Evolutionary conservation across 2,888 invertebrate species (phyloP), one percentile per base, ranked within the genome.

Genomic region (Trachelus iudaicus): DNA sequence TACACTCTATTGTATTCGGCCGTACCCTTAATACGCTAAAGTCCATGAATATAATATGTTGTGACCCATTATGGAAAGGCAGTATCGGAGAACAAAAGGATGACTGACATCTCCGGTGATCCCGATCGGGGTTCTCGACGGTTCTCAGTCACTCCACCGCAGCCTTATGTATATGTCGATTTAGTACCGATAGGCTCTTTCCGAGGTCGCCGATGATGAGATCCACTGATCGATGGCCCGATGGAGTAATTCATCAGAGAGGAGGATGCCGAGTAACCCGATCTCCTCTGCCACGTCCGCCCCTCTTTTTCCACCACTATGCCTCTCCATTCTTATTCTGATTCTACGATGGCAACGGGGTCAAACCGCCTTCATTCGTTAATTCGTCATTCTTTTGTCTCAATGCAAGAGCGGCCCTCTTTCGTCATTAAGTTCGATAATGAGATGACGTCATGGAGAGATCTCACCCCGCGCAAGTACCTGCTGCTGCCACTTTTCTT

Each of bases 221-320:
- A 87, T 85, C 88, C 88, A 85, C 89, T 88, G 88, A 79, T 81
- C 80, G 84, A 84, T 83, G 81, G 81, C 83, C 84, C 86, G 86
- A 87, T 85, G 85, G 84, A 85, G 87, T 86, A 88, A 88, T 88
- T 88, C 86, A 85, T 85, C 86, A 82, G 81, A 87, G 84, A 84
- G 77, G 87, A 88, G 88, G 89, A 90, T 88, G 91, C 87, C 85
- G 88, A 85, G 89, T 89, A 89, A 89, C 88, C 86, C 85, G 89
- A 89, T 87, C 86, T 84, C 76, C 81, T 82, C 82, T 79, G 82
- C 80, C 83, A 83, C 86, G 83, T 82, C 84, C 81, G 81, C 81
- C 82, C 81, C 85, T 81, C 80, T 80, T 76, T 76, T 78, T 76
- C 79, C 69, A 75, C 79, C 76, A 79, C 80, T 77, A 77, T 68